These are phyloP conservation scores for Crepidodera aurea DNA, from an alignment of 2,888 invertebrate genomes.

Conservation along the genomic window DNA sequence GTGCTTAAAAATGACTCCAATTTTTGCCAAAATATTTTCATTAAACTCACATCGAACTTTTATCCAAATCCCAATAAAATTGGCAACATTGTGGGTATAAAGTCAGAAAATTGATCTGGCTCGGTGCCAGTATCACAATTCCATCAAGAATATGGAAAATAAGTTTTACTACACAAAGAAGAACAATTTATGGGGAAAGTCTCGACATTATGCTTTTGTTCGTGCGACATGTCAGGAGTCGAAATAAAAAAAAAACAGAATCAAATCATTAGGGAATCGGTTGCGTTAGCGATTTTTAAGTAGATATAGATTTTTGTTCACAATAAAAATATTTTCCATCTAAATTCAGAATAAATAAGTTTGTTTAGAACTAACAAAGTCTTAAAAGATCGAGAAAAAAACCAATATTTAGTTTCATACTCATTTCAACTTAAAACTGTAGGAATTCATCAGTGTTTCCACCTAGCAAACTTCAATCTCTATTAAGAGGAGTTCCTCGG, in stretches of 20 bases:
- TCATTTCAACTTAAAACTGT: too few species aligned
- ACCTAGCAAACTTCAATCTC: too few species aligned
- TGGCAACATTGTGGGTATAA: constrained; percentile 18
- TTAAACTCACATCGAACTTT: background rate
- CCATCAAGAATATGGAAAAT: constrained; percentile 41
- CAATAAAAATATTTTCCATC: too few species aligned
- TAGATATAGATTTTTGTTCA: too few species aligned
- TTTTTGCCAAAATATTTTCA: constrained; percentile 1
- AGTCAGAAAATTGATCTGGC: constrained; percentile 36
- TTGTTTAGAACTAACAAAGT: too few species aligned
- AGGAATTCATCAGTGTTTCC: too few species aligned
- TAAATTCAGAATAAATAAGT: too few species aligned
- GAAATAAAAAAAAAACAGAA: background rate
- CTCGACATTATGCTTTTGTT: constrained; percentile 8
- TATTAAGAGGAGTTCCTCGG: too few species aligned
- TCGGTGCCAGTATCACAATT: constrained; percentile 39
- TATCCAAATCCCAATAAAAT: constrained; percentile 4
- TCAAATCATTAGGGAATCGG: background rate
- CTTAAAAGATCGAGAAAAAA: too few species aligned
- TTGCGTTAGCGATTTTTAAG: background rate
- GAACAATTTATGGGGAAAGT: constrained; percentile 17
- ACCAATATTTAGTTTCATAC: too few species aligned
- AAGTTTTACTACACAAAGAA: constrained; percentile 35
- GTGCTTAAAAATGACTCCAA: background rate
- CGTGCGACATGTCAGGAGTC: background rate